A percentile compares a stretch with the other conserved stretches of the same genome.
phyloP scores from a whole-genome alignment of 2,113 vertebrate genomes.

The Hypomesus transpacificus region DNA sequence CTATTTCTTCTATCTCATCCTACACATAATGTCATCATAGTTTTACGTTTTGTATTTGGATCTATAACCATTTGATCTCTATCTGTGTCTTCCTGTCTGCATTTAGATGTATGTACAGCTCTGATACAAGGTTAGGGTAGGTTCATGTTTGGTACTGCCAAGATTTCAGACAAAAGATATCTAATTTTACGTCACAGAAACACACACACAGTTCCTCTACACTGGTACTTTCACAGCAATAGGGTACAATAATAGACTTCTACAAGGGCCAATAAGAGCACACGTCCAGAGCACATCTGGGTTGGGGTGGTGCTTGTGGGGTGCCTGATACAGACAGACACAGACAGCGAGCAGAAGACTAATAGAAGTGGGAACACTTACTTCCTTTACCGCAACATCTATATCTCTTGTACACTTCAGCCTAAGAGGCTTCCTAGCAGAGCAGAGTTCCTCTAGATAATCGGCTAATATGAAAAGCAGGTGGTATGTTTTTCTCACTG shows the following conservation, averaged over 20 bases:
- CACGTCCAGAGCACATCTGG: slow-evolving; percentile 13
- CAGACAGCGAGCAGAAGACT: not conserved
- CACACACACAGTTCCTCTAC: not conserved
- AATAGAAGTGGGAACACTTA: slow-evolving; percentile 24
- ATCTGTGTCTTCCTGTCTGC: slow-evolving; percentile 20
- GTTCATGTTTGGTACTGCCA: slow-evolving; percentile 55
- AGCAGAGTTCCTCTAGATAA: slow-evolving; percentile 30
- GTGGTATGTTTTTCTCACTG: slow-evolving; percentile 17
- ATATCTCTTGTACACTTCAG: slow-evolving; percentile 18
- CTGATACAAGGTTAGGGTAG: slow-evolving; percentile 14
- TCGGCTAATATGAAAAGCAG: too few relatives aligned
- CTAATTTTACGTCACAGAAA: not conserved
- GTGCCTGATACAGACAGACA: not conserved
- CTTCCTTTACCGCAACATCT: slow-evolving; percentile 26
- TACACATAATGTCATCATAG: not conserved
- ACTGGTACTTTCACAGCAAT: slow-evolving; percentile 2
- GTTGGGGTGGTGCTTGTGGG: not conserved
- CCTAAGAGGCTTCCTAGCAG: slow-evolving; percentile 34
- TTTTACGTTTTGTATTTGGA: not conserved
- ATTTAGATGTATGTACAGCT: slow-evolving; percentile 10
- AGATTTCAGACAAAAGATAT: not conserved
- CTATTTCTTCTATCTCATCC: not conserved
- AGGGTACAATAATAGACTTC: too few relatives aligned
- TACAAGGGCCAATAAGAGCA: slow-evolving; percentile 2
- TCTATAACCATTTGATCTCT: not conserved